phyloP scores from a whole-genome alignment of 2,797 vertebrate genomes.

The Crenichthys baileyi region DNA sequence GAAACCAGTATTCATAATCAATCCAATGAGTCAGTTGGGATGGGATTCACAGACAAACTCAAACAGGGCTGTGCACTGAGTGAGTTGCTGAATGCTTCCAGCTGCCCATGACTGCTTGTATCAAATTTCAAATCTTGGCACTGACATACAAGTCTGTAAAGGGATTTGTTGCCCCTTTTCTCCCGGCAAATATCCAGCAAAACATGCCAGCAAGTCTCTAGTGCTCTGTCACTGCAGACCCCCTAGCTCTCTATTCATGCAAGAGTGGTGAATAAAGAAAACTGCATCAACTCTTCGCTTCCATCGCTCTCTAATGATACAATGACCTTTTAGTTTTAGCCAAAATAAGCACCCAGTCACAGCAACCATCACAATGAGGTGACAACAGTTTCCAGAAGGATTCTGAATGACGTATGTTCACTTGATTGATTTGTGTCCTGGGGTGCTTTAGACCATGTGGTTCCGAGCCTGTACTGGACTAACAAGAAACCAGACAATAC shows the following conservation, averaged over 20 bases:
- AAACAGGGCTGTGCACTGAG: constrained; percentile 14
- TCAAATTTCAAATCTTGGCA: constrained; percentile 60
- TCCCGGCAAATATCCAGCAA: constrained; percentile 59
- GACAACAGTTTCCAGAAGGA: constrained; percentile 21
- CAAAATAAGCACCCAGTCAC: constrained; percentile 13
- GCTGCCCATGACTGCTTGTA: constrained; percentile 57
- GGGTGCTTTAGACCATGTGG: constrained; percentile 12
- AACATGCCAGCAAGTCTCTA: constrained; percentile 55
- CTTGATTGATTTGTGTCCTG: constrained; percentile 17
- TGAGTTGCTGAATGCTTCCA: constrained; percentile 53
- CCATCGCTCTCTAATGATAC: constrained; percentile 17
- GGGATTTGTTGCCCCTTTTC: constrained; percentile 48
- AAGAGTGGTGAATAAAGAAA: constrained; percentile 14
- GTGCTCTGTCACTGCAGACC: constrained; percentile 50
- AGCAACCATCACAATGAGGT: constrained; percentile 16
- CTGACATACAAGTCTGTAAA: constrained; percentile 45
- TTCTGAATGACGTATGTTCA: constrained; percentile 3
- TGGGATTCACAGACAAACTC: constrained; percentile 9
- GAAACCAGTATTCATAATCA: constrained; percentile 15
- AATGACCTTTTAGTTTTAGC: constrained; percentile 41
- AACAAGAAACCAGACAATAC: neutral
- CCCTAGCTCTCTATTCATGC: constrained; percentile 39
- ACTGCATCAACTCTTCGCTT: constrained; percentile 27
- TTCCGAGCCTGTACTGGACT: neutral
- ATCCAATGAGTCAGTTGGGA: constrained; percentile 21